phyloP scores from a whole-genome alignment of 1,140 invertebrate species.

The Drosophila triauraria region DNA sequence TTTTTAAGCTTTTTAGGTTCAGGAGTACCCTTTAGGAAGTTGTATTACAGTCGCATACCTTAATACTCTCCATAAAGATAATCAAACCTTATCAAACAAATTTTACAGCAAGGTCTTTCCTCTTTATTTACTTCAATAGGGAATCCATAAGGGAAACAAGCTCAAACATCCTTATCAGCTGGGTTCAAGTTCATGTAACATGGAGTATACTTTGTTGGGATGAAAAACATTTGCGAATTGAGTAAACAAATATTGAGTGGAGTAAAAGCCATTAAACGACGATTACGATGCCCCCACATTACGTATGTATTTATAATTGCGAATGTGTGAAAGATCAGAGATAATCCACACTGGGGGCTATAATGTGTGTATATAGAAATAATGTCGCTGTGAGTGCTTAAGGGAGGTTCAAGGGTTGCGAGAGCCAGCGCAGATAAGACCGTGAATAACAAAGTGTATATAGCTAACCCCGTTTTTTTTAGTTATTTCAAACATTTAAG shows the following conservation, averaged over 20 bases:
- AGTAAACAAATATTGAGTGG: conserved; percentile 20
- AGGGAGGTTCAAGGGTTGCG: conserved; percentile 13
- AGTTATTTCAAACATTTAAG: not conserved
- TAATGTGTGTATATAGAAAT: conserved; percentile 1
- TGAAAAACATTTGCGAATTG: conserved; percentile 22
- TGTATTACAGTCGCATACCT: not conserved
- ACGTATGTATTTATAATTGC: conserved; percentile 22
- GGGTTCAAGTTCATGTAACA: conserved; percentile 40
- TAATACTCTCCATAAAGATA: conserved; percentile 12
- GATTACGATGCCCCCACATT: conserved; percentile 17
- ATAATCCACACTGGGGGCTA: conserved; percentile 24
- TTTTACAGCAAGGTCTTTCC: not conserved
- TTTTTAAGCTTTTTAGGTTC: conserved; percentile 16
- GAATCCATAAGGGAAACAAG: not conserved
- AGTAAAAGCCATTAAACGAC: conserved; percentile 16
- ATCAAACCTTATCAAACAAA: conserved; percentile 4
- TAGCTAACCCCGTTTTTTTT: not conserved
- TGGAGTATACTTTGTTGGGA: conserved; percentile 2
- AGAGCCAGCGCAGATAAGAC: conserved; percentile 8
- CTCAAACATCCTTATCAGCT: conserved; percentile 17
- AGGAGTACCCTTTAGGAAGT: not conserved
- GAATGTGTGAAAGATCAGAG: conserved; percentile 44
- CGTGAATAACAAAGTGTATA: not conserved
- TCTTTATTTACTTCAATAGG: not conserved
- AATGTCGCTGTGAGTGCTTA: conserved; percentile 1